Base-by-base conservation (phyloP, 2,888 invertebrate genomes). In the Neria commutata region DNA sequence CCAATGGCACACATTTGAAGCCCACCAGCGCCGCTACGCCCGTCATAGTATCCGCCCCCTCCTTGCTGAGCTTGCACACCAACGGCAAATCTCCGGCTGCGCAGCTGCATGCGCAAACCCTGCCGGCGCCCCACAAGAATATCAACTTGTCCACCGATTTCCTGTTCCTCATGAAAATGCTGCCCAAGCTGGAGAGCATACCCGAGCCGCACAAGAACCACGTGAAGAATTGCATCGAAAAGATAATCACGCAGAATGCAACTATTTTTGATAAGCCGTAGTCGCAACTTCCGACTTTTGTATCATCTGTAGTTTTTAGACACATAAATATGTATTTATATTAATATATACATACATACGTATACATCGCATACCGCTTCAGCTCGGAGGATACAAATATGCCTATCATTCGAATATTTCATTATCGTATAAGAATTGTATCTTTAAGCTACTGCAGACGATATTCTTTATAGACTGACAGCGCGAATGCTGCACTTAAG, bases 111-210 rank as follows among this genome's bases (percentile, higher is more conserved):
- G 53, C 26, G 40, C 58, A 14, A 56, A 25, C 48, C 40, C 45
- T 48, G 16, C 23, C 11, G 23, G 21, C 23, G 45, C 34, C 21
- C 33, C 54, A 76, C 46, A 76, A 75, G 6, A 78, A 77, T 45
- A 78, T 79, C 1, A 79, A 79, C 59, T 65, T 79, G 2, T 79
- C 80, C 14, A 71, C 79, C 1, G 79, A 79, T 56, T 80, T 79
- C 61, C 69, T 80, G 3, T 79, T 79, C 16, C 75, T 79, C 0
- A 79, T 80, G 79, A 80, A 80, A 65, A 79, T 79, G 68, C 58
- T 79, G 54, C 79, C 80, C 17, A 77, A 75, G 26, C 42, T 79
- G 63, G 79, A 79, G 58, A 74, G 77, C 34, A 72, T 80, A 46
- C 72, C 74, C 3, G 80, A 80, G 51, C 77, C 80, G 11, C 71